These are phyloP conservation scores for Rhegmatorhina hoffmannsi DNA, from an alignment of 2,113 vertebrate species.

Conservation along the genomic window DNA sequence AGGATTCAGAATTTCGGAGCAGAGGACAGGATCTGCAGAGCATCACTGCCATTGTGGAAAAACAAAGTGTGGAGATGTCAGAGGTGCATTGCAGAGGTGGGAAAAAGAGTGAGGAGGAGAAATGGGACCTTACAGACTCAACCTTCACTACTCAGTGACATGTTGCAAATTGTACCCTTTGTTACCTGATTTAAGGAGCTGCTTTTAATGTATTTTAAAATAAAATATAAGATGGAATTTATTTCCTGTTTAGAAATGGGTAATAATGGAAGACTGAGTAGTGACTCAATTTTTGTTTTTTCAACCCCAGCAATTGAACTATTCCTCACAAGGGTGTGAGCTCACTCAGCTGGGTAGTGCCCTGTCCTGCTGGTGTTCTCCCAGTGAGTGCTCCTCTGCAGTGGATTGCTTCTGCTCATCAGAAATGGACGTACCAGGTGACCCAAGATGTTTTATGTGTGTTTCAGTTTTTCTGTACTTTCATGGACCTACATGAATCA, in stretches of 20 bases:
- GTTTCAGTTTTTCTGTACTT: background rate
- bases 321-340: background rate
- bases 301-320: background rate
- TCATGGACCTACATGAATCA: background rate
- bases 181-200: background rate
- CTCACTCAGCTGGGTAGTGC: background rate
- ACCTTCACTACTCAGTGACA: background rate
- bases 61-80: background rate
- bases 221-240: background rate
- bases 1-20: background rate
- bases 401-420: background rate
- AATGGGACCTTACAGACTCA: background rate
- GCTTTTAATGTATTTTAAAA: background rate
- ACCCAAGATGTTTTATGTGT: background rate
- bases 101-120: background rate
- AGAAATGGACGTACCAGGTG: background rate
- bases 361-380: background rate
- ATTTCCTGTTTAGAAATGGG: background rate
- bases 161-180: background rate
- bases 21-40: background rate
- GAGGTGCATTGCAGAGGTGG: background rate
- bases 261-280: background rate
- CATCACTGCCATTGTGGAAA: rapidly evolving
- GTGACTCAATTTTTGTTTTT: background rate
- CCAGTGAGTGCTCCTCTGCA: background rate